phyloP scores from a whole-genome alignment of 2,888 invertebrate genomes.

The Cryptocheilus praepositus region DNA sequence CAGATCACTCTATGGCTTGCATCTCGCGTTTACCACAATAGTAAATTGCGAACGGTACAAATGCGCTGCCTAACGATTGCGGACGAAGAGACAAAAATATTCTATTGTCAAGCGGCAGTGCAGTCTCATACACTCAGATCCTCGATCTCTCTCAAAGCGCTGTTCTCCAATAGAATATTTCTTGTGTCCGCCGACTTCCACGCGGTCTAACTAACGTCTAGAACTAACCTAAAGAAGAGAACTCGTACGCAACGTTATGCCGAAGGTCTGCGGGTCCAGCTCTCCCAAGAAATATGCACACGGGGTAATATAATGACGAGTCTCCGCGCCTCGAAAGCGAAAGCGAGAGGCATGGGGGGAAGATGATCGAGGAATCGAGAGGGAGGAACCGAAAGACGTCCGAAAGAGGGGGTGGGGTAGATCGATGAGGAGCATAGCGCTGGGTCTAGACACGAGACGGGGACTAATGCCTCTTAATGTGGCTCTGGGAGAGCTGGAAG shows the following conservation, averaged over 20 bases:
- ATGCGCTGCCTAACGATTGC: too few relatives aligned
- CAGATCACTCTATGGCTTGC: too few relatives aligned
- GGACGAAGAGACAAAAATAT: too few relatives aligned
- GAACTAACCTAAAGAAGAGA: too few relatives aligned
- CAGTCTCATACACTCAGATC: too few relatives aligned
- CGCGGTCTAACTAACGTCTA: too few relatives aligned
- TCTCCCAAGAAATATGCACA: constrained; percentile 14
- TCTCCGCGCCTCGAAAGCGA: constrained; percentile 2
- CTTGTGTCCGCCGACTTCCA: neutral
- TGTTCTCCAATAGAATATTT: too few relatives aligned
- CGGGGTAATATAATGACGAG: constrained; percentile 14
- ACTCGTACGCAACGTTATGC: too few relatives aligned
- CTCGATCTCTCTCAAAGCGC: too few relatives aligned
- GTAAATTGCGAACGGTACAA: too few relatives aligned
- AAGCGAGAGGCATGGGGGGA: constrained; percentile 9
- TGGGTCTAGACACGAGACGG: constrained; percentile 17
- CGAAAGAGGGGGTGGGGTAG: constrained; percentile 7
- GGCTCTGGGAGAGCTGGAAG: constrained; percentile 71
- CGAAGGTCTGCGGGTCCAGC: constrained; percentile 17
- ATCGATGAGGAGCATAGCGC: constrained; percentile 17
- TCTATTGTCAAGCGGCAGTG: too few relatives aligned
- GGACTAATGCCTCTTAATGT: constrained; percentile 69
- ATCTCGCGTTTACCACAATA: too few relatives aligned
- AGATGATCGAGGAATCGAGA: constrained; percentile 20
- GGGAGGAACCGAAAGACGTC: constrained; percentile 10